Evolutionary conservation across 1,140 invertebrate genomes (phyloP).

Genomic region (Dendrolimus kikuchii): DNA sequence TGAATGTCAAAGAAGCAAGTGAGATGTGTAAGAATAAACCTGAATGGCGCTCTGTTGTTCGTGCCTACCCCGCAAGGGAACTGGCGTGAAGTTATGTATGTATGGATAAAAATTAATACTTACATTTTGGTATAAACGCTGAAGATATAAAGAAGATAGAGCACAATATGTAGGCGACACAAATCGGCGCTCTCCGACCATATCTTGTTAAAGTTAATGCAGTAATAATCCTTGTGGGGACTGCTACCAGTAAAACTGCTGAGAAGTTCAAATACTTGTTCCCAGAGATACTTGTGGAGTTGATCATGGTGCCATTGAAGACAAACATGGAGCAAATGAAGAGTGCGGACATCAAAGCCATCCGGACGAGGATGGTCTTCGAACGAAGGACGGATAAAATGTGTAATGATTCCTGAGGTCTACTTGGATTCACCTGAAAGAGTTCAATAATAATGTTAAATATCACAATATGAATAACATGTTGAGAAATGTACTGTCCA

Average conservation of each 20-base stretch:
- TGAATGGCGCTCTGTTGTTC: too few relatives aligned
- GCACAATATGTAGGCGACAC: slow-evolving; percentile 74
- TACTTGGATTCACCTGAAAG: slow-evolving; percentile 20
- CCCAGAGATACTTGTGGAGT: slow-evolving; percentile 76
- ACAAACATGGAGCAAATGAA: slow-evolving; percentile 81
- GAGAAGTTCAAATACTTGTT: slow-evolving; percentile 76
- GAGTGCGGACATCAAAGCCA: slow-evolving; percentile 77
- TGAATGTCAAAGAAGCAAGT: too few relatives aligned
- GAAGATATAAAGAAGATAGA: slow-evolving; percentile 63
- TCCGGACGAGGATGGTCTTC: slow-evolving; percentile 73
- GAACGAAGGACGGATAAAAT: slow-evolving; percentile 73
- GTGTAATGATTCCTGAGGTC: slow-evolving; percentile 25
- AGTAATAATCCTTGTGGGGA: slow-evolving; percentile 74
- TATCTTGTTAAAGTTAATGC: slow-evolving; percentile 75
- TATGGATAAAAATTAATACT: slow-evolving; percentile 21
- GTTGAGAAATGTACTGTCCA: too few relatives aligned
- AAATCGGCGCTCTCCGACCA: slow-evolving; percentile 76
- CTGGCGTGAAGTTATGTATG: too few relatives aligned
- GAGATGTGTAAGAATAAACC: too few relatives aligned
- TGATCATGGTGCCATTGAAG: slow-evolving; percentile 85
- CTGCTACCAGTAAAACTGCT: slow-evolving; percentile 69
- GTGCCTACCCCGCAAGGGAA: too few relatives aligned
- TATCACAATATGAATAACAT: too few relatives aligned
- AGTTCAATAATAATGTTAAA: too few relatives aligned
- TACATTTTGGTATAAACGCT: slow-evolving; percentile 58